Conservation (phyloP, 2,113 vertebrate species). For the Cinclus mexicanus region DNA sequence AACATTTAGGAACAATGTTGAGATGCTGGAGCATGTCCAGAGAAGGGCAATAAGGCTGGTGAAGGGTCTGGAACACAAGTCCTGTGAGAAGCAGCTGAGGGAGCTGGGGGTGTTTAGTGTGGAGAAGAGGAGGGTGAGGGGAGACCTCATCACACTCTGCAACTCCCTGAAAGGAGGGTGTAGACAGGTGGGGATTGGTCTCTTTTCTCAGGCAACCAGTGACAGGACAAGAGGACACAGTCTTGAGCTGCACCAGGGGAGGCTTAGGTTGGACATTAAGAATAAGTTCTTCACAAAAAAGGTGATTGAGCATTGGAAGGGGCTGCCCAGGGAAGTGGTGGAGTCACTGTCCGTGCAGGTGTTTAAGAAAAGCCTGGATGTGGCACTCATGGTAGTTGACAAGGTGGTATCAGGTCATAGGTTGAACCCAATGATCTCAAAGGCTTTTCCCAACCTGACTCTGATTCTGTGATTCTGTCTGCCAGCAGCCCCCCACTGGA, state of each 20-base stretch:
- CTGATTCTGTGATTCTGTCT: not conserved
- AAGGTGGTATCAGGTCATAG: not conserved
- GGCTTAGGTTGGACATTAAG: not conserved
- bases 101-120: not conserved
- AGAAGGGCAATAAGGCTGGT: not conserved
- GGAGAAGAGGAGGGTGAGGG: not conserved
- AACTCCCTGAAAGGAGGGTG: not conserved
- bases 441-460: not conserved
- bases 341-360: not conserved
- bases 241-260: not conserved
- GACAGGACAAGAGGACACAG: not conserved
- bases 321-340: not conserved
- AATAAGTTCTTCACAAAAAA: not conserved
- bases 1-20: not conserved
- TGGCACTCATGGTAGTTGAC: not conserved
- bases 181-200: accelerated
- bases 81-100: not conserved
- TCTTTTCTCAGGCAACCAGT: not conserved
- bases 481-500: not conserved
- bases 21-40: not conserved
- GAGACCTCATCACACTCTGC: not conserved
- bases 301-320: accelerated
- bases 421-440: not conserved
- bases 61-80: not conserved
- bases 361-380: not conserved